Conservation (phyloP, 1,140 invertebrate genomes). For the Conus ventricosus region DNA sequence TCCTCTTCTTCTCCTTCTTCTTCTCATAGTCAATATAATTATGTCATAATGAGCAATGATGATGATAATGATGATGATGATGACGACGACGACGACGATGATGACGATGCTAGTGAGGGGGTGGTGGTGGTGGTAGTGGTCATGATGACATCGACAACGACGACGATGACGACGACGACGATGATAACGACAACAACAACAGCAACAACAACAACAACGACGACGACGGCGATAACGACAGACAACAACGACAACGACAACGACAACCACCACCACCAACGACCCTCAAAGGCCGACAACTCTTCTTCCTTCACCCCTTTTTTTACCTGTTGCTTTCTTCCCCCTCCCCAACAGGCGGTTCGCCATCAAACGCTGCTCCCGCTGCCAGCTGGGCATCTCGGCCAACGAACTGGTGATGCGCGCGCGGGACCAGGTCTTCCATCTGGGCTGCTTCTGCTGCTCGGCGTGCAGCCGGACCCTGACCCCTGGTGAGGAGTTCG, state of each 20-base stretch:
- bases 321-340: constrained; percentile 23
- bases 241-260: too few species aligned
- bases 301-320: not conserved
- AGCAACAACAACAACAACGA: not conserved
- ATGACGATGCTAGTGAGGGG: not conserved
- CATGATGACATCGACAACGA: too few species aligned
- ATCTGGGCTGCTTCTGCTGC: constrained; percentile 72
- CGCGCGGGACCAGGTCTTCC: constrained; percentile 75
- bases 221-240: too few species aligned
- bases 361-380: constrained; percentile 83
- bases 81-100: too few species aligned
- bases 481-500: constrained; percentile 89
- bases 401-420: constrained; percentile 86
- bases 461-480: constrained; percentile 81
- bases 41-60: too few species aligned
- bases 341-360: constrained; percentile 69
- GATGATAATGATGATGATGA: too few species aligned
- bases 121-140: too few species aligned
- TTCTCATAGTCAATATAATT: too few species aligned
- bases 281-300: not conserved
- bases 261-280: not conserved
- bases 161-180: not conserved
- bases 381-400: constrained; percentile 87
- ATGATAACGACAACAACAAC: not conserved
- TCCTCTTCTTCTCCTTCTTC: too few species aligned